These are phyloP conservation scores for Cyprinodon brontotheroides DNA, from an alignment of 2,113 vertebrate genomes.

Conservation along the genomic window DNA sequence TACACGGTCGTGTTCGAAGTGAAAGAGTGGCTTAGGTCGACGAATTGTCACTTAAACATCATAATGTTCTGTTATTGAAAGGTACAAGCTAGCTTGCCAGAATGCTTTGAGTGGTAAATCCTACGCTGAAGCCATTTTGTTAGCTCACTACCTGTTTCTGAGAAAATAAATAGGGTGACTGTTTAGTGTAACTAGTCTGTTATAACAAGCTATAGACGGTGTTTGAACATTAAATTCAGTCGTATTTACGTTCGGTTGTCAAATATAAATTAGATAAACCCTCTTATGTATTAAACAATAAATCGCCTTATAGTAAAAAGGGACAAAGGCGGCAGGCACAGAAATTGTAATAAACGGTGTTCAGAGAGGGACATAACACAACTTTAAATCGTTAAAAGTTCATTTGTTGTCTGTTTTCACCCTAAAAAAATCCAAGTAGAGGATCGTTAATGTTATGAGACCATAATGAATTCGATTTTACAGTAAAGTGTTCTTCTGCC, in stretches of 20 bases:
- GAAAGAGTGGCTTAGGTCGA: rapidly evolving
- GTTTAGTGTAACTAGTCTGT: not conserved
- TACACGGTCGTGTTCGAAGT: not conserved
- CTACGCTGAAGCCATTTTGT: slow-evolving; percentile 63
- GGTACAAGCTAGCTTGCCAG: slow-evolving; percentile 1
- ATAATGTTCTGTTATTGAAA: too few relatives aligned
- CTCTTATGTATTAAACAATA: not conserved
- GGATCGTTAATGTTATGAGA: too few relatives aligned
- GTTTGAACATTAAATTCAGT: not conserved
- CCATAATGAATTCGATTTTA: too few relatives aligned
- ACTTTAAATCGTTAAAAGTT: not conserved
- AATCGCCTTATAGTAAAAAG: not conserved
- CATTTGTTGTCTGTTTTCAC: too few relatives aligned
- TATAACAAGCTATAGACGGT: not conserved
- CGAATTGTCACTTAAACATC: rapidly evolving
- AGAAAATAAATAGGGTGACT: not conserved
- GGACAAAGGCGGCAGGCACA: not conserved
- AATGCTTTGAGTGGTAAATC: slow-evolving; percentile 4
- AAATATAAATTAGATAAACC: not conserved
- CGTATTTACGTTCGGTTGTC: not conserved
- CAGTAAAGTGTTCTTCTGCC: not conserved
- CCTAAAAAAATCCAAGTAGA: too few relatives aligned
- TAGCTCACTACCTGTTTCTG: slow-evolving; percentile 33
- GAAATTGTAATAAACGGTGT: not conserved
- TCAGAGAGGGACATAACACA: not conserved